Evolutionary conservation across 2,888 invertebrate species (phyloP).

Genomic region (Drosophila stalkeri): DNA sequence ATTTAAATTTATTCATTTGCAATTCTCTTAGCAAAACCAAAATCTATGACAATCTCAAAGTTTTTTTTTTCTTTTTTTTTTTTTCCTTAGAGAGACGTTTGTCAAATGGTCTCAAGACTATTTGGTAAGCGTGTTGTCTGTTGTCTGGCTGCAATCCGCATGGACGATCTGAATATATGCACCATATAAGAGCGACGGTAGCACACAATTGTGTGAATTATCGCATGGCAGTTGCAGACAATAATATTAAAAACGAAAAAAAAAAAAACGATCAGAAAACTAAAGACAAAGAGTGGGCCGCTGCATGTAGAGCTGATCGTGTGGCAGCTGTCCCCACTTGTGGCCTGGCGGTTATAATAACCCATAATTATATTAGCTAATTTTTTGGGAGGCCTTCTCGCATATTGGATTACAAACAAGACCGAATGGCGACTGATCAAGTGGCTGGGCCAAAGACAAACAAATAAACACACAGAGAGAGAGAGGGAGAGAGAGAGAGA

Average conservation of each 20-base stretch:
- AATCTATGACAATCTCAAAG: constrained; percentile 15
- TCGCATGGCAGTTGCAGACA: constrained; percentile 45
- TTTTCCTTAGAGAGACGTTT: constrained; percentile 20
- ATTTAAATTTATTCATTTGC: constrained; percentile 9
- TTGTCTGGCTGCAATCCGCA: constrained; percentile 28
- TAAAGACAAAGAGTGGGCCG: constrained; percentile 11
- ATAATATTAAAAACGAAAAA: constrained; percentile 6
- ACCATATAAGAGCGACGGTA: constrained; percentile 28
- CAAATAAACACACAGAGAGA: constrained; percentile 19
- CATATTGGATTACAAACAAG: constrained; percentile 47
- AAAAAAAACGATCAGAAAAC: background rate
- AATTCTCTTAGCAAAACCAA: background rate
- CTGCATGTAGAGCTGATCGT: constrained; percentile 16
- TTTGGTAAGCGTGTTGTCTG: constrained; percentile 39
- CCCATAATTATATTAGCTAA: constrained; percentile 70
- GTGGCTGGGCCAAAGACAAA: constrained; percentile 35
- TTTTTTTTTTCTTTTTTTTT: background rate
- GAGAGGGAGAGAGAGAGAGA: constrained; percentile 42
- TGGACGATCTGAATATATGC: constrained; percentile 33
- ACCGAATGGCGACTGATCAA: constrained; percentile 44
- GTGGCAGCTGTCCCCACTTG: constrained; percentile 25
- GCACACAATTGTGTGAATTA: constrained; percentile 71
- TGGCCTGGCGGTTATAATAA: constrained; percentile 54
- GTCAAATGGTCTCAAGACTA: constrained; percentile 43
- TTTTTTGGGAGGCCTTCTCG: constrained; percentile 51